Evolutionary conservation across 1,140 invertebrate species (phyloP).

Genomic region (Heliconius hewitsoni): DNA sequence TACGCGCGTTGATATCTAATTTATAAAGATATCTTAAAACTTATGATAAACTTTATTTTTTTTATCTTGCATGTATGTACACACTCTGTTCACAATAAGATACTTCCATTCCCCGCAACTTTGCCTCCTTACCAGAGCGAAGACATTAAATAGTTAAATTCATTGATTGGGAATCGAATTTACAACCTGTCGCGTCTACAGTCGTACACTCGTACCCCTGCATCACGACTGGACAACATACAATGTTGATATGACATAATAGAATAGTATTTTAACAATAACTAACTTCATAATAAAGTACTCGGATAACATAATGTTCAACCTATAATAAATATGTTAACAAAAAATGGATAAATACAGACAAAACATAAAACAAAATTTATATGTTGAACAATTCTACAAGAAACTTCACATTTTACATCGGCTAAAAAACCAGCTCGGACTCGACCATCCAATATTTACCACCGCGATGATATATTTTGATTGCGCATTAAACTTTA

Average conservation of each 20-base stretch:
- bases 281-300: background rate
- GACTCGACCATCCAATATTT: constrained; percentile 13
- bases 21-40: background rate
- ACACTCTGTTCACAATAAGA: too few species aligned
- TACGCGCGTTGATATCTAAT: constrained; percentile 21
- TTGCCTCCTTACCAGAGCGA: too few species aligned
- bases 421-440: constrained; percentile 14
- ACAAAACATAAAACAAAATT: background rate
- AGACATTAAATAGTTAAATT: too few species aligned
- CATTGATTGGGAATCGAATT: too few species aligned
- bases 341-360: background rate
- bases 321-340: constrained; percentile 7
- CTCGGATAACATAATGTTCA: background rate
- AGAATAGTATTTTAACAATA: background rate
- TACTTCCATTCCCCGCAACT: too few species aligned
- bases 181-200: too few species aligned
- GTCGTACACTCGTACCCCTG: too few species aligned
- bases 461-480: constrained; percentile 19
- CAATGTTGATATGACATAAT: background rate
- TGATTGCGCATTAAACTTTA: constrained; percentile 24
- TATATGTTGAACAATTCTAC: constrained; percentile 1
- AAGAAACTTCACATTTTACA: background rate
- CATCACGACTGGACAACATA: too few species aligned
- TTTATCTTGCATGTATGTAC: too few species aligned
- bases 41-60: background rate